Percentiles rank a stretch among this genome's conserved stretches.
These are phyloP conservation scores for Arctopsyche grandis DNA, from an alignment of 1,140 invertebrate species.

Conservation along the genomic window DNA sequence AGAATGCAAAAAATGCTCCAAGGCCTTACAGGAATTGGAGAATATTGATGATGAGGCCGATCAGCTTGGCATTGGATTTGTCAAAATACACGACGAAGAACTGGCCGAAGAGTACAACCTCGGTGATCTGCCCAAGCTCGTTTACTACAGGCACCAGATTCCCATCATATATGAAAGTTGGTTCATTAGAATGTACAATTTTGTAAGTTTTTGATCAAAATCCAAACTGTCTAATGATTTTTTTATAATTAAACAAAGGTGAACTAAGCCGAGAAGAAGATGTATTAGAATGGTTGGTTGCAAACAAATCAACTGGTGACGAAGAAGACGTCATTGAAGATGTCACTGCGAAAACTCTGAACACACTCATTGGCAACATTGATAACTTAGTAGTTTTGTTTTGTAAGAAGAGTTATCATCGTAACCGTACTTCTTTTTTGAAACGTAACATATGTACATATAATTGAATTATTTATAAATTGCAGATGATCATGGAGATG, in stretches of 20 bases:
- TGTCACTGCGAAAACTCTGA: constrained; percentile 87
- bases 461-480: constrained; percentile 36
- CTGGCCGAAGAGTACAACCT: constrained; percentile 93
- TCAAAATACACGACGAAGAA: constrained; percentile 92
- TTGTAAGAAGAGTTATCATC: constrained; percentile 72
- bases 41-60: constrained; percentile 97
- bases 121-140: constrained; percentile 85
- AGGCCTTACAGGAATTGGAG: constrained; percentile 89
- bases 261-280: constrained; percentile 91
- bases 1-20: constrained; percentile 91
- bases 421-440: not conserved
- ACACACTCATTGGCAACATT: constrained; percentile 88
- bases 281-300: constrained; percentile 92
- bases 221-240: not conserved
- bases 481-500: constrained; percentile 84
- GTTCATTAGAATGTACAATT: constrained; percentile 51
- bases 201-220: not conserved
- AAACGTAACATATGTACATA: constrained; percentile 14
- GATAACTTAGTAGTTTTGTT: constrained; percentile 93
- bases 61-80: constrained; percentile 92
- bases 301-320: constrained; percentile 91
- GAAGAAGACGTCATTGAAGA: constrained; percentile 95
- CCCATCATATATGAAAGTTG: constrained; percentile 94
- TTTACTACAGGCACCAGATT: constrained; percentile 94
- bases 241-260: constrained; percentile 66